Percentiles rank a stretch among this genome's conserved stretches.
Conservation (phyloP, 1,140 invertebrate genomes). For the Colletes latitarsis region DNA sequence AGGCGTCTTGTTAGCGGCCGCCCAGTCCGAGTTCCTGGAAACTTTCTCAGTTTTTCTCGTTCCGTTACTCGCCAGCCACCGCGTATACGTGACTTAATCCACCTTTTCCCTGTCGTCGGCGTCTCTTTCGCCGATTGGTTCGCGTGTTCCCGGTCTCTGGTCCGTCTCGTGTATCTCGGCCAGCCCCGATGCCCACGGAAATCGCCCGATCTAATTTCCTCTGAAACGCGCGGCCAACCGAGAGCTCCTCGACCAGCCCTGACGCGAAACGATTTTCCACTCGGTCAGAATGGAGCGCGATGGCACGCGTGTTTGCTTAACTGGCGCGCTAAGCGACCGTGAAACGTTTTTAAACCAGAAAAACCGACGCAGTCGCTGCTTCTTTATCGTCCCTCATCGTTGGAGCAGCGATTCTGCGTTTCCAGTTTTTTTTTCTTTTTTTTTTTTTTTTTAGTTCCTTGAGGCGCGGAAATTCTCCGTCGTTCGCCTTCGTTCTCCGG, state of each 20-base stretch:
- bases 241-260: conserved; percentile 27
- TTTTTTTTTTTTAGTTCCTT: too few species aligned
- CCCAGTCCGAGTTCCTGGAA: conserved; percentile 1
- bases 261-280: conserved; percentile 52
- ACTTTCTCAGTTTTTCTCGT: not conserved
- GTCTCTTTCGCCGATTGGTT: not conserved
- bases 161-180: not conserved
- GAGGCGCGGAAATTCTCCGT: too few species aligned
- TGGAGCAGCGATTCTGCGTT: too few species aligned
- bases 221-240: conserved; percentile 42
- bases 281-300: conserved; percentile 48
- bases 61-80: not conserved
- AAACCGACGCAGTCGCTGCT: too few species aligned
- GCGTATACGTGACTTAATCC: conserved; percentile 23
- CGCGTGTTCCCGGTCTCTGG: too few species aligned
- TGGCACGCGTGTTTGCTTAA: conserved; percentile 41
- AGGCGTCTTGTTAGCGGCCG: conserved; percentile 24
- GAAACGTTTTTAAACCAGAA: conserved; percentile 12
- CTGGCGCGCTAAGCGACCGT: conserved; percentile 21
- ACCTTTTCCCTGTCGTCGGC: not conserved
- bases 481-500: too few species aligned
- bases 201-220: conserved; percentile 60
- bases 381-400: too few species aligned
- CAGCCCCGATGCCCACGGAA: conserved; percentile 38
- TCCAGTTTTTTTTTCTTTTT: too few species aligned